Base-by-base conservation (phyloP, 2,888 invertebrate genomes). In the Heteromyza rotundicornis region DNA sequence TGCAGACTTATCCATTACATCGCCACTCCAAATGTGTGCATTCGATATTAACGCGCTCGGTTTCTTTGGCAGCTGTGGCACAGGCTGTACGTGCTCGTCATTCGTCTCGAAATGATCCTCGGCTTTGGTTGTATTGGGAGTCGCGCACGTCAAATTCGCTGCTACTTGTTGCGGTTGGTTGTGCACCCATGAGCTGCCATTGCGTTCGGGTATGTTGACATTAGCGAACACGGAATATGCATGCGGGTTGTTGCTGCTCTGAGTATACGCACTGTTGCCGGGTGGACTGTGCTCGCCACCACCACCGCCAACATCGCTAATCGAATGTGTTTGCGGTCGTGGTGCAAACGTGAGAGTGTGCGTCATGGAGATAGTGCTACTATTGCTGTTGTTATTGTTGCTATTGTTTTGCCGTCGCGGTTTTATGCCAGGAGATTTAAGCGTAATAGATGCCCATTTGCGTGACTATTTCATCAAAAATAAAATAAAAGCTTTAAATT, bases 351-450 rank as follows among this genome's bases (percentile, higher is more conserved):
- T 67, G 56, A 74, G 54, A 59, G 75, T 66, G 63, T 74, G 68
- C 52, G 70, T 68, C 50, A 64, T 52, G 51, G 64, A 61, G 60
- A 64, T 64, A 68, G 60, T 64, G 65, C 68, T 63, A 65, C 66
- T 70, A 50, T 67, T 80, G 69, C 70, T 80, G 67, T 73, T 78
- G 66, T 64, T 75, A 63, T 64, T 72, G 64, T 74, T 81, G 63
- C 68, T 79, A 58, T 77, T 82, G 68, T 86, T 83, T 68, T 85
- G 84, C 32, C 80, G 73, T 70, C 81, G 68, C 51, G 92, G 90
- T 82, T 97, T 97, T 71, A 95, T 93, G 3, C 94, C 94, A 0
- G 94, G 94, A 35, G 92, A 94, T 84, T 96, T 96, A 70, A 96
- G 84, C 58, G 90, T 89, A 74, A 95, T 86, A 59, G 93, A 91